A percentile compares a stretch with the other conserved stretches of the same genome.
phyloP scores from a whole-genome alignment of 2,888 invertebrate genomes.

The Machimus rusticus region DNA sequence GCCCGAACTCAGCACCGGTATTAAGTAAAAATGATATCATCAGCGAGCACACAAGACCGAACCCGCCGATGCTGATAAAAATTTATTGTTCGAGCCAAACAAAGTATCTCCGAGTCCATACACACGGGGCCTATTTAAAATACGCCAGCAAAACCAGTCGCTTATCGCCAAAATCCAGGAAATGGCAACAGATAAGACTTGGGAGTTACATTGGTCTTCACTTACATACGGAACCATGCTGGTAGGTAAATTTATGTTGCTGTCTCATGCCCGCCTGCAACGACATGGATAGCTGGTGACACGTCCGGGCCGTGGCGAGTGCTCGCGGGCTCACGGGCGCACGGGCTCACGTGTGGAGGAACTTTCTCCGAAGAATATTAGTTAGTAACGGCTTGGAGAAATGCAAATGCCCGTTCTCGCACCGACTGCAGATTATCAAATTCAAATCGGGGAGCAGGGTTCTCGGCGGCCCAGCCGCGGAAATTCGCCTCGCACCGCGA shows the following conservation, averaged over 20 bases:
- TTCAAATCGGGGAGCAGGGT: slow-evolving; percentile 13
- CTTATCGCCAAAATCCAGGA: slow-evolving; percentile 52
- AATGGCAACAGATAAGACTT: slow-evolving; percentile 51
- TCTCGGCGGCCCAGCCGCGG: neutral
- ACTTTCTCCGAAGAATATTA: slow-evolving; percentile 28
- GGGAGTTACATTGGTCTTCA: slow-evolving; percentile 50
- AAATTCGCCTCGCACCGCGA: neutral
- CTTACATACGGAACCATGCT: slow-evolving; percentile 48
- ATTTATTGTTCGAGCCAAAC: slow-evolving; percentile 36
- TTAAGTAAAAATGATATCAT: slow-evolving; percentile 42
- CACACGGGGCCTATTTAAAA: slow-evolving; percentile 41
- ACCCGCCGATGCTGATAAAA: slow-evolving; percentile 36
- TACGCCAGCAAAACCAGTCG: slow-evolving; percentile 46
- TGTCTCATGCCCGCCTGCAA: slow-evolving; percentile 37
- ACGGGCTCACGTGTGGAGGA: slow-evolving; percentile 41
- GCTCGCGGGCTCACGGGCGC: neutral
- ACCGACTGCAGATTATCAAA: slow-evolving; percentile 28
- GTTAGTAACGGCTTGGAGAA: neutral
- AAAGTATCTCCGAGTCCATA: slow-evolving; percentile 36
- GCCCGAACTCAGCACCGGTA: slow-evolving; percentile 40
- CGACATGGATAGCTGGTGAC: slow-evolving; percentile 32
- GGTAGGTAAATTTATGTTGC: slow-evolving; percentile 47
- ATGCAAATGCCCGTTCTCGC: slow-evolving; percentile 22
- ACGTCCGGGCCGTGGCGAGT: slow-evolving; percentile 20
- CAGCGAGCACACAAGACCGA: slow-evolving; percentile 40